Base-by-base conservation (phyloP, 2,888 invertebrate genomes). In the Scaptomyza reducta region DNA sequence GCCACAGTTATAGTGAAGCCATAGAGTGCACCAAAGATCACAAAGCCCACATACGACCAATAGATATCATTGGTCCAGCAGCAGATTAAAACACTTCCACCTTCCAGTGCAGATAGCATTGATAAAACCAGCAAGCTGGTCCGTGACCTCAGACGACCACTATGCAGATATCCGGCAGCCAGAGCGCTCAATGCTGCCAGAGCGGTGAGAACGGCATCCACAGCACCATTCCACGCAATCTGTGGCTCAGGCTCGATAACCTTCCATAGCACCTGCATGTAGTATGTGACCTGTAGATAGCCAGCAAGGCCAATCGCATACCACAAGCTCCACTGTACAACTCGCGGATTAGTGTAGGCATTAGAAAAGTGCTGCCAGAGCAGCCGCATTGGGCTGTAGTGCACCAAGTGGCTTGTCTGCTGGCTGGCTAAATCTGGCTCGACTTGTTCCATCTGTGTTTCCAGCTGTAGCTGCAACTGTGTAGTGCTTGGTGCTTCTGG, bases 321-420 rank as follows among this genome's bases (percentile, higher is more conserved):
- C 95, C 95, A 96, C 7, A 95, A 69, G 1, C 95, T 96, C 96
- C 96, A 96, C 88, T 95, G 95, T 0, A 95, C 66, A 1, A 95
- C 94, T 74, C 94, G 93, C 1, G 82, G 75, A 88, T 94, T 94
- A 0, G 93, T 92, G 77, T 94, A 95, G 10, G 95, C 94, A 59
- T 92, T 91, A 27, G 92, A 81, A 74, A 95, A 94, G 80, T 95
- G 94, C 44, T 90, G 84, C 93, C 94, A 93, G 74, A 95, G 91
- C 35, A 94, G 88, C 9, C 80, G 68, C 66, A 87, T 75, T 0
- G 91, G 77, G n/a, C 63, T 70, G 1, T 44, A 14, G 25, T 67
- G 35, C 10, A 29, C 46, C 11, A 22, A 18, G 18, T 6, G 44
- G 11, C 29, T 50, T 0, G 42, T 13, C n/a, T 53, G 22, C 51